Percentiles rank a stretch among this genome's conserved stretches.
These are phyloP conservation scores for Denticeps clupeoides DNA, from an alignment of 2,797 vertebrate species.

Conservation along the genomic window DNA sequence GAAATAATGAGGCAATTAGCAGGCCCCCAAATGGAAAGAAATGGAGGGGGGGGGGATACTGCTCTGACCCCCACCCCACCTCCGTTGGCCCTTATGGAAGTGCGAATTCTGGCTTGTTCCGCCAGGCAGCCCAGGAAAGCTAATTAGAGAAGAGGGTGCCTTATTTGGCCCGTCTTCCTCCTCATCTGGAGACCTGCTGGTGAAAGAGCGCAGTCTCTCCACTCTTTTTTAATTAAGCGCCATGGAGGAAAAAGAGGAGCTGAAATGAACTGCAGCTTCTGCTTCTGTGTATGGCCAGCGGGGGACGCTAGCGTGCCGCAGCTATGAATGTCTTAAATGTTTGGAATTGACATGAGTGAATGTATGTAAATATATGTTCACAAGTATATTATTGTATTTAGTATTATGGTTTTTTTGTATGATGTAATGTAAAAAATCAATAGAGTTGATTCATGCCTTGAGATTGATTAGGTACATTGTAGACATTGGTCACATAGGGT, in stretches of 20 bases:
- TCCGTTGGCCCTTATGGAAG: constrained; percentile 45
- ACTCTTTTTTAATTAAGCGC: constrained; percentile 63
- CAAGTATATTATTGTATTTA: no score
- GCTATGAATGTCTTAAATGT: no score
- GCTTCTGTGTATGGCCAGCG: constrained; percentile 31
- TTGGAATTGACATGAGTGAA: no score
- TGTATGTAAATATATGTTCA: no score
- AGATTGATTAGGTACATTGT: no score
- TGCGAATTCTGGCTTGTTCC: constrained; percentile 56
- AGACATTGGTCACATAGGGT: no score
- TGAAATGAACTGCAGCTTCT: no score
- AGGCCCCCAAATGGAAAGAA: no score
- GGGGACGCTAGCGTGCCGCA: constrained; percentile 53
- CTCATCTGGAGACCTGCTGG: constrained; percentile 72
- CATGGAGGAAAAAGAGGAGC: no score
- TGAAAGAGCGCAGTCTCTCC: constrained; percentile 57
- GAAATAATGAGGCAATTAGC: constrained; percentile 68
- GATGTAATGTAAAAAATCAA: no score
- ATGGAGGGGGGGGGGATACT: constrained; percentile 48
- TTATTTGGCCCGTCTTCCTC: constrained; percentile 69
- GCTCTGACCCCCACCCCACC: constrained; percentile 32
- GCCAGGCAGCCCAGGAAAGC: constrained; percentile 56
- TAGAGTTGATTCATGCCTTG: no score
- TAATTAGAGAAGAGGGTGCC: constrained; percentile 65
- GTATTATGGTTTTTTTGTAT: no score